Base-by-base conservation (phyloP, 2,113 vertebrate genomes). In the Amblyopsis rosae region DNA sequence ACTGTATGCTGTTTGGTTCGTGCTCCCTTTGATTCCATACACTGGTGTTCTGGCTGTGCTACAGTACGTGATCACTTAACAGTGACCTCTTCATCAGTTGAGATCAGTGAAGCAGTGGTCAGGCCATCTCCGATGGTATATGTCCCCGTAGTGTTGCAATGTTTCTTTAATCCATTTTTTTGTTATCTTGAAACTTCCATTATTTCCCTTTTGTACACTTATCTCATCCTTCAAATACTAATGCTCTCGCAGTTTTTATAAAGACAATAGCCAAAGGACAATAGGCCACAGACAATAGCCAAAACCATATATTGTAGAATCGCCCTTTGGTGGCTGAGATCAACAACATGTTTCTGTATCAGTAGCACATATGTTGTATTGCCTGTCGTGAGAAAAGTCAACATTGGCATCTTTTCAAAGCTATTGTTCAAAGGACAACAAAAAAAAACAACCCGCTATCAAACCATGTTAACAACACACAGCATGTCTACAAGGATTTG, bases 31-130 rank as follows among this genome's bases (percentile, higher is more conserved):
- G 59, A 17, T 56, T 13, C 46, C 46, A n/a, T 50, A 32, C 45
- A 66, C 67, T 62, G 72, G 72, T 48, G 56, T 73, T 32, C 70
- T 13, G 53, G 67, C 45, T 55, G 15, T 49, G 16, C 64, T 64
- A 51, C 66, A 26, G 26, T 26, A 26, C 50, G 49, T 63, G 58
- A 71, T 71, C 13, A 54, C 75, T 78, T 77, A 77, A 53, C 65
- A 74, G 65, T 57, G 6, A n/a, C 7, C 53, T n/a, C 9, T n/a
- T 54, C 12, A 17, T n/a, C 3, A 54, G 13, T 54, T 54, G n/a
- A n/a, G 0, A 11, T 9, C 17, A 62, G 51, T 11, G 10, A 55
- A 12, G 0, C 1, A 32, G 62, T 50, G 49, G 49, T 50, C 10
- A 50, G 13, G 9, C 12, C 11, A 13, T 50, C 19, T n/a, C 35